Conservation (phyloP, 2,797 vertebrate species). For the Melanotaenia boesemani region DNA sequence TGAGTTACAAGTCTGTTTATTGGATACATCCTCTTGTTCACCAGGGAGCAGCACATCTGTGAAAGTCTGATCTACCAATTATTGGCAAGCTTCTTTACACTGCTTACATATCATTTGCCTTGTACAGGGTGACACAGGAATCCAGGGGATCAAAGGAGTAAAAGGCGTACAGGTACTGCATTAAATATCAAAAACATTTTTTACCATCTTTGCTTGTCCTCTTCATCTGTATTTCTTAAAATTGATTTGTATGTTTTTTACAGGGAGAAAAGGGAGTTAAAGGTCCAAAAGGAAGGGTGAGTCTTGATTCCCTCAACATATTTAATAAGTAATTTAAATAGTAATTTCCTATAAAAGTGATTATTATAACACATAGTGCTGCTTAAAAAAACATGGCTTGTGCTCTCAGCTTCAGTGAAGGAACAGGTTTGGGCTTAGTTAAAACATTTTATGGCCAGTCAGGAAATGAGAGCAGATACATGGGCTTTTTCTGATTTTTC, state of each 20-base stretch:
- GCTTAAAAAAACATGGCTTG: background rate
- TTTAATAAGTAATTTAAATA: background rate
- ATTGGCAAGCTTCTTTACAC: constrained; percentile 1
- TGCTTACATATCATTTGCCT: constrained; percentile 23
- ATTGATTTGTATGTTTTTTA: constrained; percentile 51
- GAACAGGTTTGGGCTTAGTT: background rate
- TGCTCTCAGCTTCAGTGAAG: background rate
- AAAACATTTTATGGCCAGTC: background rate
- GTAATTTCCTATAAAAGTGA: background rate
- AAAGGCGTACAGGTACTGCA: constrained; percentile 78
- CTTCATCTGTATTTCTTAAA: constrained; percentile 10
- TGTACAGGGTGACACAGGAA: constrained; percentile 79
- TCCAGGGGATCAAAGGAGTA: constrained; percentile 77
- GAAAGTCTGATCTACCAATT: constrained; percentile 8
- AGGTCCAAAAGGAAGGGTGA: constrained; percentile 83
- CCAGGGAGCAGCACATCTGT: background rate
- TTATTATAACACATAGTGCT: background rate
- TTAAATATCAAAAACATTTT: constrained; percentile 8
- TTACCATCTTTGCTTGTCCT: constrained; percentile 4
- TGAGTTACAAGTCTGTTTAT: background rate
- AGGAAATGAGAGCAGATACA: background rate
- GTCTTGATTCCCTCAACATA: constrained; percentile 15
- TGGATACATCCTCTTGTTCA: background rate
- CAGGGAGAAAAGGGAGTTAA: constrained; percentile 75
- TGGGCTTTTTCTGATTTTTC: background rate